phyloP scores from a whole-genome alignment of 1,140 invertebrate species.

The Schlechtendalia chinensis region DNA sequence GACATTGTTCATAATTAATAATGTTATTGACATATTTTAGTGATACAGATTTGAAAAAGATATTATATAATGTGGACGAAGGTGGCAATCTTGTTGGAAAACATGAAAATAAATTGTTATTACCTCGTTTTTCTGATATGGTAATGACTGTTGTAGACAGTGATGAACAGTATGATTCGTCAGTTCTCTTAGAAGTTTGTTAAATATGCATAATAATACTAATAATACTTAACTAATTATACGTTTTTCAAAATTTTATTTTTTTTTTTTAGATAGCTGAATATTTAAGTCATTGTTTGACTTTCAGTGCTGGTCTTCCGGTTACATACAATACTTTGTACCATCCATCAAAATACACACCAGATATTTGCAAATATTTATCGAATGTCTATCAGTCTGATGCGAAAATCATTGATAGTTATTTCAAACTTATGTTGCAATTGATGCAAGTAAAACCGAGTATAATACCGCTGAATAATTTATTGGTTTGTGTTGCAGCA shows the following conservation, averaged over 20 bases:
- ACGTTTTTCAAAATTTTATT: neutral
- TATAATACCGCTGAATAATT: constrained; percentile 65
- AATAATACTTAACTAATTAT: neutral
- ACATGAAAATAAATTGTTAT: constrained; percentile 4
- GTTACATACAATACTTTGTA: constrained; percentile 54
- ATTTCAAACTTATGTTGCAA: constrained; percentile 66
- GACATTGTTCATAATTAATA: too few species aligned
- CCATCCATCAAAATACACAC: constrained; percentile 66
- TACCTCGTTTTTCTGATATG: constrained; percentile 36
- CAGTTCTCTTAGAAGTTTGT: constrained; percentile 16
- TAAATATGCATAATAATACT: neutral
- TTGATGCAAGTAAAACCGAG: constrained; percentile 58
- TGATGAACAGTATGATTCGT: constrained; percentile 26
- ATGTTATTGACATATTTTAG: neutral
- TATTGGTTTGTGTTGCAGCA: constrained; percentile 73
- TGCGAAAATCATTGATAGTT: constrained; percentile 63
- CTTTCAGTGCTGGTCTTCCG: constrained; percentile 40
- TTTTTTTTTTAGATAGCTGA: constrained; percentile 28
- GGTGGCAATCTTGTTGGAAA: constrained; percentile 34
- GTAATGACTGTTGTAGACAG: constrained; percentile 34
- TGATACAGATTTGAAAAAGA: constrained; percentile 35
- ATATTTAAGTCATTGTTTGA: constrained; percentile 47
- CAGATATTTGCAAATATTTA: constrained; percentile 63
- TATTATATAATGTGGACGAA: constrained; percentile 45
- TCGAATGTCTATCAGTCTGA: constrained; percentile 57